Base-by-base conservation (phyloP, 2,113 vertebrate genomes). In the Lycocorax pyrrhopterus region DNA sequence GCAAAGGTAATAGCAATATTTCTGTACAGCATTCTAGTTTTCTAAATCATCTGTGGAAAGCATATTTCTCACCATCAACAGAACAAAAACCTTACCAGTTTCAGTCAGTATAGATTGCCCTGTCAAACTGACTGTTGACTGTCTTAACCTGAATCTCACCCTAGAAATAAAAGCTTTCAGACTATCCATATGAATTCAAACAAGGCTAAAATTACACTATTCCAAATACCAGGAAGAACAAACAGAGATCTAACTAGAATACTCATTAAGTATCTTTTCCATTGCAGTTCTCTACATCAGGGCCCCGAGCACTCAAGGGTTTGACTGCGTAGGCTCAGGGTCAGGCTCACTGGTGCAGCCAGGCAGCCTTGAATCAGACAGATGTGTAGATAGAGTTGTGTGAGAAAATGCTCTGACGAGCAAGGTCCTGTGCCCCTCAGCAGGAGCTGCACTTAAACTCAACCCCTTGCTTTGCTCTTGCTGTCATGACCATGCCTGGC, bases 21-120 rank as follows among this genome's bases (percentile, higher is more conserved):
- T 87, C 51, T 69, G 16, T 66, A 85, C 6, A 86, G 13, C 3
- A 18, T 33, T 51, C 25, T 49, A 62, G 25, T 47, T 92, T 90
- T 86, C 46, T 64, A 74, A 85, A 69, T 77, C 37, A 51, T 20
- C 63, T 93, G 69, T 79, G 33, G n/a, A 96, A 87, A 76, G 12
- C 6, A 29, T 44, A 58, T 92, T 68, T 87, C 62, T 85, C 51
- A 43, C 17, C 73, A 27, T 51, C 46, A 75, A 41, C 8, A 55
- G 23, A 17, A 68, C 13, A 84, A 87, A 94, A 86, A 66, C 1
- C 17, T 52, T 85, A 16, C 13, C 26, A 30, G 16, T 73, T 89
- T 90, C 35, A 82, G 19, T 46, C 72, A 7, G 9, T 52, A 84
- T 15, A 85, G 49, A 76, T n/a, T 76, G 10, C 15, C 23, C 39